Conservation (phyloP, 92 coral and sea anemone species). For the Hydrozoanthus gracilis region DNA sequence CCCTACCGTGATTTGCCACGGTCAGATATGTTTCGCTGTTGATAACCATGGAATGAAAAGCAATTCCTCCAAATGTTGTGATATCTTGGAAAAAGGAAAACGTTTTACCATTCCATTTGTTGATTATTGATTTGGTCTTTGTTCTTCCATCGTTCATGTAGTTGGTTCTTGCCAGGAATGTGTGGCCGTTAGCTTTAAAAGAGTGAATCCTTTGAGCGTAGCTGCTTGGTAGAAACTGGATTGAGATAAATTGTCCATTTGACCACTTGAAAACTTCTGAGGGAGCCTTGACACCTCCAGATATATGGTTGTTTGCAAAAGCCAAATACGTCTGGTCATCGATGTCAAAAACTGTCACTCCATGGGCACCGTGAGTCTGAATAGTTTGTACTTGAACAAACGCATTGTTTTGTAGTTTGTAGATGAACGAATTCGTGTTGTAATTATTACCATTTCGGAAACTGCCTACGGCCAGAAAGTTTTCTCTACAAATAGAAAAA, state of each 20-base stretch:
- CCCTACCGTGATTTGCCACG: conserved; percentile 34
- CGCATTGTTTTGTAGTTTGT: conserved; percentile 41
- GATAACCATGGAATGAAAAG: conserved; percentile 54
- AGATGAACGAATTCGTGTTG: conserved; percentile 51
- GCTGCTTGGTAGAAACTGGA: conserved; percentile 48
- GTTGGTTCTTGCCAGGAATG: conserved; percentile 51
- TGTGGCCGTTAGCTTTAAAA: conserved; percentile 50
- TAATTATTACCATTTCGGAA: background rate
- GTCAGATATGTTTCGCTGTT: conserved; percentile 48
- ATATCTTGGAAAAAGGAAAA: conserved; percentile 52
- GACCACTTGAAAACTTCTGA: conserved; percentile 59
- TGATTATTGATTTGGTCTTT: conserved; percentile 32
- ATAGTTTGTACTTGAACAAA: conserved; percentile 54
- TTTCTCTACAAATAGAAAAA: conserved; percentile 30
- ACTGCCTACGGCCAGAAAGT: conserved; percentile 20
- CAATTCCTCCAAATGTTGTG: conserved; percentile 48
- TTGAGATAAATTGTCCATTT: conserved; percentile 29
- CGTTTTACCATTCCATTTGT: conserved; percentile 52
- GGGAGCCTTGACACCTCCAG: conserved; percentile 1
- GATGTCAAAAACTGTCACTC: conserved; percentile 38
- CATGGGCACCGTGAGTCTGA: conserved; percentile 40
- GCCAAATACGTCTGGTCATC: conserved; percentile 44
- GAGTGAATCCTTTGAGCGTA: conserved; percentile 19
- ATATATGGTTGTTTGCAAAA: conserved; percentile 43
- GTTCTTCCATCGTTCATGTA: conserved; percentile 9